Base-by-base conservation (phyloP, 2,113 vertebrate genomes). In the Lipophrys pholis region DNA sequence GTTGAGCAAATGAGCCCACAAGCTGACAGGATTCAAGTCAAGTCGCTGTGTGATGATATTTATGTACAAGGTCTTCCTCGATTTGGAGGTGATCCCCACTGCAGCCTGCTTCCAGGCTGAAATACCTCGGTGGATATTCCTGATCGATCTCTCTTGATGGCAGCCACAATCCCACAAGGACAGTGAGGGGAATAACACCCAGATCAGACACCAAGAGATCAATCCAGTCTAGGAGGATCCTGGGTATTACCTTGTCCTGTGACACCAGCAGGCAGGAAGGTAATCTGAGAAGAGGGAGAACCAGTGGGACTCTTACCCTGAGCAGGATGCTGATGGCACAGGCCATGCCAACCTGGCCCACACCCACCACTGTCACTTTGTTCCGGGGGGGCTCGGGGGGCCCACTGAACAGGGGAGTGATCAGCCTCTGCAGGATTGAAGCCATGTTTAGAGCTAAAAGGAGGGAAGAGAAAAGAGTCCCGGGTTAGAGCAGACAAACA, bases 261-360 rank as follows among this genome's bases (percentile, higher is more conserved):
- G 45, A 75, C 54, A 69, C 10, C 52, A 65, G 49, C 11, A 62
- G 76, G 65, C 7, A 16, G 17, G 35, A 1, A 3, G 46, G 17
- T 64, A 59, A 80, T 67, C 61, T 60, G 41, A 72, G 55, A 8
- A 41, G 21, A n/a, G 7, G 68, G 17, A 51, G 39, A 63, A 69
- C 10, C 39, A 53, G 49, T 7, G 63, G 42, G 35, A 41, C 58
- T 77, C 92, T 93, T 88, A 94, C 93, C 96, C 92, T 96, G 67
- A 91, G 92, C 50, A 99, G 93, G 91, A 99, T 88, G 87, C 97
- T 99, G 90, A 98, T 76, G 2, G 97, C 97, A 87, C 94, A 93
- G 0, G 98, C 98, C 98, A 99, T 99, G 43, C 98, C 98, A 10
- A 99, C 98, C 90, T 96, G 95, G 9, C 98, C 98, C 10, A 97